These are phyloP conservation scores for Himalopsyche tibetana DNA, from an alignment of 2,888 invertebrate genomes.

Conservation along the genomic window DNA sequence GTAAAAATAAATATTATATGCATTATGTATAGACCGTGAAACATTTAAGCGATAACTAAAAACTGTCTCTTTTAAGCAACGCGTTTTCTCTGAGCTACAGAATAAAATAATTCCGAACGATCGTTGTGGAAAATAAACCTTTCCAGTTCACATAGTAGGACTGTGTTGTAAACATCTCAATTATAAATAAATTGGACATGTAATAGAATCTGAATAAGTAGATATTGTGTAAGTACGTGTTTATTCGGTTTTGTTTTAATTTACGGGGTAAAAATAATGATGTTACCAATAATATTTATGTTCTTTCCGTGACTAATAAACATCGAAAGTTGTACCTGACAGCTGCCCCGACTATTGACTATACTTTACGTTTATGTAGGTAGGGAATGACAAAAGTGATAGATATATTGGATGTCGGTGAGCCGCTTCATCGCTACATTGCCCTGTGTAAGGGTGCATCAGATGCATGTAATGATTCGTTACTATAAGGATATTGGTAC, in stretches of 20 bases:
- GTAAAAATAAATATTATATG: too few relatives aligned
- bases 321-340: constrained; percentile 63
- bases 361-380: constrained; percentile 62
- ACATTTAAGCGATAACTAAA: too few relatives aligned
- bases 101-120: too few relatives aligned
- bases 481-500: not conserved
- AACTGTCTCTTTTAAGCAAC: too few relatives aligned
- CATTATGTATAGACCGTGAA: too few relatives aligned
- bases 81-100: too few relatives aligned
- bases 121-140: too few relatives aligned
- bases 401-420: constrained; percentile 61
- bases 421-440: constrained; percentile 29
- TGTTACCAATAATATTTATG: constrained; percentile 64
- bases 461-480: not conserved
- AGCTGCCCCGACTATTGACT: constrained; percentile 61
- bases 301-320: constrained; percentile 65
- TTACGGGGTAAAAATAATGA: constrained; percentile 62
- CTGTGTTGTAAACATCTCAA: constrained; percentile 54
- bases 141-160: not conserved
- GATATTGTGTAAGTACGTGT: constrained; percentile 11
- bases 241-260: constrained; percentile 54
- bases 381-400: constrained; percentile 65
- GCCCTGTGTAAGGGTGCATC: not conserved
- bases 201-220: constrained; percentile 17
- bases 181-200: constrained; percentile 46